Base-by-base conservation (phyloP, 2,888 invertebrate species). In the Melitaea athalia region DNA sequence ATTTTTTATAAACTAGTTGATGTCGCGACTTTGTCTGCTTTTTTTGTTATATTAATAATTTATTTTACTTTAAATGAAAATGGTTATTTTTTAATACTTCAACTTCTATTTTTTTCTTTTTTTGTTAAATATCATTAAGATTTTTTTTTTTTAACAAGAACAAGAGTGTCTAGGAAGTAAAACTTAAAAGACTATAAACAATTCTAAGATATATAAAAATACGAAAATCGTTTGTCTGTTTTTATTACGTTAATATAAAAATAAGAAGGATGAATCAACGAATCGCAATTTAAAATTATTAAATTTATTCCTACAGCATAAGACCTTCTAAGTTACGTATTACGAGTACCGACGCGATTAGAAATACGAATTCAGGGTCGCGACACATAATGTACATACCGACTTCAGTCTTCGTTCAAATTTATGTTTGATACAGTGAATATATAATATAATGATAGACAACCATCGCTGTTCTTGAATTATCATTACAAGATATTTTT, bases 311-410 rank as follows among this genome's bases (percentile, higher is more conserved):
- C 43, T 57, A 63, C 49, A 70, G 75, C 75, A 78, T 79, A 66
- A 69, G 60, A 24, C 75, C 43, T 33, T 74, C 71, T 52, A 49
- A 57, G 53, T 50, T 61, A 63, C 59, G 52, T 66, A 63, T 63
- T 59, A 68, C 68, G 63, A 64, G 70, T 71, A 68, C 74, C 68
- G 70, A 69, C 72, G 74, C 75, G 76, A 77, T 77, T 78, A 78
- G 75, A 77, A 74, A 76, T 72, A 74, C 70, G 62, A 50, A 73
- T 71, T 77, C 79, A 79, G 73, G 78, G 78, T 72, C 76, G 70
- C 65, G 64, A 62, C 63, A 55, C 43, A 50, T 63, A 71, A 71
- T 66, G 38, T 55, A 67, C 49, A 17, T 31, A 14, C 11, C 60
- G 24, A 42, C 52, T 10, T 52, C 52, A 10, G 52, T 52, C 24